Base-by-base conservation (phyloP, 2,797 vertebrate species). In the Sebastes oblongus region DNA sequence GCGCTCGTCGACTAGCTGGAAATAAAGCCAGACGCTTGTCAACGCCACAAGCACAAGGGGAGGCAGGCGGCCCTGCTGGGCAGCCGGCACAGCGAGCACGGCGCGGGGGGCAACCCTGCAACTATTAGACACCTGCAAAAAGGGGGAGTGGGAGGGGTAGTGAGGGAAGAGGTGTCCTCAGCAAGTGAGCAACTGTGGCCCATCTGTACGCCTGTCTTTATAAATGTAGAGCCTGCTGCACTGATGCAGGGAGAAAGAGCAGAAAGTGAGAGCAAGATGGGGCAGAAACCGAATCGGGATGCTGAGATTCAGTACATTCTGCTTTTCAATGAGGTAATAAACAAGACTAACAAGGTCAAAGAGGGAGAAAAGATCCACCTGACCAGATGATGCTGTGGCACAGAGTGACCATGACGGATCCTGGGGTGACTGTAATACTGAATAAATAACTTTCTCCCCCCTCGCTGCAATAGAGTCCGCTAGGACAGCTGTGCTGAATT, bases 401-500 rank as follows among this genome's bases (percentile, higher is more conserved):
- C 77, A 83, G 78, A 84, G 83, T 66, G 84, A 84, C 88, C 81
- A 78, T 88, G 90, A 91, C 86, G 18, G 88, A 82, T 81, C 87
- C 86, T 3, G 66, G 79, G 72, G 78, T 84, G 91, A 93, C 90
- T 90, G 89, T 90, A 90, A 92, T 90, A 84, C 89, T 90, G 86
- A 91, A 93, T 91, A 93, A 93, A 92, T 89, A 86, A 94, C 81
- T 72, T 56, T 60, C 76, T 72, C 60, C 66, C 30, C 20, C 34
- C 24, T 83, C 71, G 14, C 81, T 89, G 84, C 92, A 85, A 81
- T 29, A 83, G 83, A 91, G 91, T 86, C 82, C 68, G 86, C 85
- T 77, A 86, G 90, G 94, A 95, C 93, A 95, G 94, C 92, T 94
- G 94, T 94, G 93, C 82, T 94, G 91, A 95, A 96, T 95, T 90